Conservation (phyloP, 2,797 vertebrate genomes). For the Hoplostethus atlanticus region DNA sequence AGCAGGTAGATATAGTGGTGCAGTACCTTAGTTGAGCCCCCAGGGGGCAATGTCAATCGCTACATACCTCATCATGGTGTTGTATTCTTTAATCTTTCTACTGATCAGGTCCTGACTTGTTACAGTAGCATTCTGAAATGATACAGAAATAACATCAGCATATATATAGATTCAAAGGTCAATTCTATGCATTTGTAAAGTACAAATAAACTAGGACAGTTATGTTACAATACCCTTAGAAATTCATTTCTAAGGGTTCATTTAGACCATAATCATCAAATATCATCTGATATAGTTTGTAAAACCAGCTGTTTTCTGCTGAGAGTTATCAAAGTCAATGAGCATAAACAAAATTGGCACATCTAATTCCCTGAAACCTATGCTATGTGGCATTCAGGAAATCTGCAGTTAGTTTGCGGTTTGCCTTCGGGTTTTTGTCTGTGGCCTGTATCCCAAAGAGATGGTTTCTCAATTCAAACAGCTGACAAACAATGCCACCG, state of each 20-base stretch:
- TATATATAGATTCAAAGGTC: background rate
- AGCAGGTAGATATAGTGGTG: background rate
- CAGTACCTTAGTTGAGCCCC: background rate
- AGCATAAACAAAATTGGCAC: background rate
- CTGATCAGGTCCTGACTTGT: slow-evolving; percentile 97
- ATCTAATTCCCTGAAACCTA: background rate
- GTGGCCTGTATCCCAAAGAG: no score
- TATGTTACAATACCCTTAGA: no score
- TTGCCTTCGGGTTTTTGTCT: no score
- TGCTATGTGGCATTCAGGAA: slow-evolving; percentile 6
- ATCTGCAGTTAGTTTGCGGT: background rate
- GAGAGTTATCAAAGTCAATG: no score
- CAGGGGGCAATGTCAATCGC: slow-evolving; percentile 23
- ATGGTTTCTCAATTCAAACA: background rate
- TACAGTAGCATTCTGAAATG: slow-evolving; percentile 88
- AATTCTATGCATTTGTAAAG: no score
- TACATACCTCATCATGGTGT: slow-evolving; percentile 93
- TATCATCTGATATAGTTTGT: background rate
- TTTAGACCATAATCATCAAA: background rate
- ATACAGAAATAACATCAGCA: background rate
- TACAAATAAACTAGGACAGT: no score
- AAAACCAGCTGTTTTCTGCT: no score
- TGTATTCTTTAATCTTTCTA: slow-evolving; percentile 96
- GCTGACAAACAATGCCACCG: slow-evolving; percentile 20
- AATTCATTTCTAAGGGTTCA: no score